Evolutionary conservation across 1,140 invertebrate species (phyloP), one percentile per base, ranked within the genome.

Genomic region (Vollenhovia emeryi): DNA sequence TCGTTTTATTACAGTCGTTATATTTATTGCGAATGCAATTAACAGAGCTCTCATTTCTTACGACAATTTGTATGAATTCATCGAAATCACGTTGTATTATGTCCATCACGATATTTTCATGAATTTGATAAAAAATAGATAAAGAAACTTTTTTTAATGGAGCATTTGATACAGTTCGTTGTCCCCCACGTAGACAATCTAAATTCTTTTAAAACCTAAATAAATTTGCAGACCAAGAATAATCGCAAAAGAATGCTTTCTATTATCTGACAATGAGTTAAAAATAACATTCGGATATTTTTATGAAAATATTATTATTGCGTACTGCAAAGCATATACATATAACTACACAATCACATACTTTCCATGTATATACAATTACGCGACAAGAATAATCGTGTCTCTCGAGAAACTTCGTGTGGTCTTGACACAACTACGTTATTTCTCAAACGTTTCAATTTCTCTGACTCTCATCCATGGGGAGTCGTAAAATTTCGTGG

Each of bases 361-460:
- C 45, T 76, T 60, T 59, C 21, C 5, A 24, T 18, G 21, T 57
- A 52, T 50, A 52, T 50, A 52, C 36, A 73, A 52, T 43, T 43
- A n/a, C 3, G 5, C 43, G 36, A 76, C n/a, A 33, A 55, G 48
- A 36, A 36, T 76, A 76, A 76, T 40, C 2, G 18, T 13, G 9
- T 43, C 8, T 62, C 13, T 45, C 30, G 7, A 33, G 15, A 62
- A 33, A 52, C 1, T 18, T 6, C 3, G 11, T 33, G 3, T 24
- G n/a, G 15, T 52, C 59, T 52, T 48, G n/a, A 66, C 0, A 13
- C 50, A 50, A 78, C 30, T 24, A 30, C 43, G 13, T 79, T 13
- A 52, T 21, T 78, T 79, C 11, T 52, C 30, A 69, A 43, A 24
- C 27, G 55, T 69, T 79, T 68, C 69, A 79, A 68, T 68, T 79